A percentile compares a stretch with the other conserved stretches of the same genome.
Conservation (phyloP, 92 coral and sea anemone genomes). For the Heteractis magnifica region DNA sequence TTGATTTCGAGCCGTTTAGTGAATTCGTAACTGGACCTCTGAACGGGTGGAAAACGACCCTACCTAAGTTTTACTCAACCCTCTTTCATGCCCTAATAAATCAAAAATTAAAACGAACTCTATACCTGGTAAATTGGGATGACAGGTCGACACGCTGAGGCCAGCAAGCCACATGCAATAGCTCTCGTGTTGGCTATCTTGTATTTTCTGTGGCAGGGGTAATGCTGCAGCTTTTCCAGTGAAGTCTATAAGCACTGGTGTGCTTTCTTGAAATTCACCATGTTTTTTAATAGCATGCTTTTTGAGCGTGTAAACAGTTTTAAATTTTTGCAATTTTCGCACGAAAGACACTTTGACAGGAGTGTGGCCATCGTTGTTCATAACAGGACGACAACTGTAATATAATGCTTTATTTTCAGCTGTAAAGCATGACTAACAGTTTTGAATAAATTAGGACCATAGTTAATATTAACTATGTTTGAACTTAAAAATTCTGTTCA, state of each 20-base stretch:
- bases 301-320: conserved; percentile 21
- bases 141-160: conserved; percentile 2
- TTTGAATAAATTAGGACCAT: no score
- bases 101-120: background rate
- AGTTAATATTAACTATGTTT: no score
- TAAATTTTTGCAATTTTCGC: conserved; percentile 11
- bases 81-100: background rate
- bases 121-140: conserved; percentile 22
- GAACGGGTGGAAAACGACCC: no score
- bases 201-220: conserved; percentile 1
- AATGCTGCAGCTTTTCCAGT: conserved; percentile 6
- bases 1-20: no score
- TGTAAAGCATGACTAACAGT: no score
- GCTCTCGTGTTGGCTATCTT: conserved; percentile 4
- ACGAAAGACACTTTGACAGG: background rate
- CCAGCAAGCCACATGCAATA: conserved; percentile 30
- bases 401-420: background rate
- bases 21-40: no score
- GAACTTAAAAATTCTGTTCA: no score
- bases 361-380: background rate
- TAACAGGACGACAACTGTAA: background rate
- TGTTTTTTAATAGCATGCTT: conserved; percentile 20
- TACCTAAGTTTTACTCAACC: background rate
- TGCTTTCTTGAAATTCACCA: background rate
- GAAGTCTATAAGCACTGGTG: conserved; percentile 4